Evolutionary conservation across 2,113 vertebrate genomes (phyloP).

Genomic region (Nanorana parkeri): DNA sequence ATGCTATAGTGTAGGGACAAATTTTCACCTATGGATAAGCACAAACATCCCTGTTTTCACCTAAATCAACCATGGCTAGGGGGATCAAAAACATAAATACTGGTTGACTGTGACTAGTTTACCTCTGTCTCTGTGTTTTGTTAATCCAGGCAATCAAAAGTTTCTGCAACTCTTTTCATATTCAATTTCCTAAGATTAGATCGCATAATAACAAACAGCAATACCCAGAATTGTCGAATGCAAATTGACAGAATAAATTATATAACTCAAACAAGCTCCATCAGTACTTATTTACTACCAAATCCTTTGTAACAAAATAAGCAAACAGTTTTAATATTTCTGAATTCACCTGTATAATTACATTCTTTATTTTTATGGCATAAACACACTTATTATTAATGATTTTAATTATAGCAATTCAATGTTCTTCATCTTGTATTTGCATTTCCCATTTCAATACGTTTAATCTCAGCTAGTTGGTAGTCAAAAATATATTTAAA

Average conservation of each 20-base stretch:
- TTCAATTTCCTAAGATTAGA: background rate
- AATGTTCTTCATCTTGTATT: constrained; percentile 51
- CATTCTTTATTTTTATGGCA: constrained; percentile 56
- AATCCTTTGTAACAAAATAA: constrained; percentile 34
- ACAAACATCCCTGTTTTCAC: too few relatives aligned
- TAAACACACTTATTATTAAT: constrained; percentile 57
- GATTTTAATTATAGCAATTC: constrained; percentile 56
- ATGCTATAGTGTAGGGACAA: too few relatives aligned
- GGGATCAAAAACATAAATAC: too few relatives aligned
- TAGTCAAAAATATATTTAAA: constrained; percentile 58
- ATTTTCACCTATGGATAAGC: too few relatives aligned
- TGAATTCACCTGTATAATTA: constrained; percentile 56
- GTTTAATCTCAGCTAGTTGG: constrained; percentile 51
- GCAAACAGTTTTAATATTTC: constrained; percentile 46
- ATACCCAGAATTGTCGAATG: background rate
- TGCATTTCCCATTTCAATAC: constrained; percentile 57
- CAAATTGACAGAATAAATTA: constrained; percentile 29
- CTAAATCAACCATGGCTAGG: too few relatives aligned
- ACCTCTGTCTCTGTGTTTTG: background rate
- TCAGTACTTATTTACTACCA: constrained; percentile 30
- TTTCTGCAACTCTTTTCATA: background rate
- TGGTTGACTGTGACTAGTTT: too few relatives aligned
- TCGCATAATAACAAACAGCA: background rate
- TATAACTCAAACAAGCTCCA: background rate
- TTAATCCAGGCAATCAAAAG: background rate